A percentile compares a stretch with the other conserved stretches of the same genome.
Evolutionary conservation across 2,888 invertebrate genomes (phyloP).

Genomic region (Hylaea fasciaria): DNA sequence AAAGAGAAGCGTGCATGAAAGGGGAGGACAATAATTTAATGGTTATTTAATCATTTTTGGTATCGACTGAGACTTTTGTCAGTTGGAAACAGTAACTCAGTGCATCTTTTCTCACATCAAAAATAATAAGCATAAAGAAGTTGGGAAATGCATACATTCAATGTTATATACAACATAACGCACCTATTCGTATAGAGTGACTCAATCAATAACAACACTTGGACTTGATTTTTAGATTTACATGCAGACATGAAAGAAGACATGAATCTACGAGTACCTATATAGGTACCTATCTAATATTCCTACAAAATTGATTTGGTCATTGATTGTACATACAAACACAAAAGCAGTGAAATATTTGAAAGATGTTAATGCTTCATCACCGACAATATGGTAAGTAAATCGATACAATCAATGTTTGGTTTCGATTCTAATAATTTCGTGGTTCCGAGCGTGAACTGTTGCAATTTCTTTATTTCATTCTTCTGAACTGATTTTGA

Average conservation of each 20-base stretch:
- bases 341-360: slow-evolving; percentile 39
- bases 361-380: slow-evolving; percentile 51
- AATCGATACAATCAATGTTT: slow-evolving; percentile 33
- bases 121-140: too few species aligned
- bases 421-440: slow-evolving; percentile 35
- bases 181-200: too few species aligned
- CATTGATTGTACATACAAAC: slow-evolving; percentile 28
- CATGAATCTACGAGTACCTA: too few species aligned
- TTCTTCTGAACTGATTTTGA: not conserved
- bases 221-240: not conserved
- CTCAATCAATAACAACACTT: not conserved
- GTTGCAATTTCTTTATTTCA: slow-evolving; percentile 14
- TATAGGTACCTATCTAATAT: not conserved
- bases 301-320: slow-evolving; percentile 6
- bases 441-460: slow-evolving; percentile 16
- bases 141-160: slow-evolving; percentile 9
- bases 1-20: not conserved
- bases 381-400: slow-evolving; percentile 70
- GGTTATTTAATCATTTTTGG: not conserved
- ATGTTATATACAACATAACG: not conserved
- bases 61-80: slow-evolving; percentile 8
- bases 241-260: too few species aligned
- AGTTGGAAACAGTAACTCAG: not conserved
- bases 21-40: not conserved
- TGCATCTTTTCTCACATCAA: not conserved